phyloP scores from a whole-genome alignment of 1,140 invertebrate genomes.

The Caenorhabditis latens region DNA sequence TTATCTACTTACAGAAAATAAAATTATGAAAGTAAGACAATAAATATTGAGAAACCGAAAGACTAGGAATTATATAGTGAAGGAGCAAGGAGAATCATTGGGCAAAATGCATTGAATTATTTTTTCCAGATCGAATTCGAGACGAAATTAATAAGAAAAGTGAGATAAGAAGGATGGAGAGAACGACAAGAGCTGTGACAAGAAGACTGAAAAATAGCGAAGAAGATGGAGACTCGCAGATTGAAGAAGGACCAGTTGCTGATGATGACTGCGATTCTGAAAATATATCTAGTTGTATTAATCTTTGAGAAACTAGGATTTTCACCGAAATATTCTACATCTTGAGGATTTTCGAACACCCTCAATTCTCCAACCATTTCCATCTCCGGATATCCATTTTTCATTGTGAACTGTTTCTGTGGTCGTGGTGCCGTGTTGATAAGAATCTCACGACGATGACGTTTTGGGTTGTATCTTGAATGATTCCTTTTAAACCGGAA shows the following conservation, averaged over 20 bases:
- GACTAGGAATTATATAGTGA: neutral
- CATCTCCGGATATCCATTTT: slow-evolving; percentile 56
- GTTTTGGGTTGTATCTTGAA: slow-evolving; percentile 20
- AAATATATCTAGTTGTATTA: neutral
- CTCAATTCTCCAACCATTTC: slow-evolving; percentile 74
- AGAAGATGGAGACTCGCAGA: slow-evolving; percentile 32
- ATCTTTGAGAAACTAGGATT: neutral
- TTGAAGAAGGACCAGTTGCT: neutral
- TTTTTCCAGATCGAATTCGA: slow-evolving; percentile 32
- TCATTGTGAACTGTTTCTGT: slow-evolving; percentile 46
- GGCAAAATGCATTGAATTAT: slow-evolving; percentile 37
- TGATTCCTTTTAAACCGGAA: neutral
- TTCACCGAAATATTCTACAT: slow-evolving; percentile 70
- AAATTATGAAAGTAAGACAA: neutral
- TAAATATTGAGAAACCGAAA: neutral
- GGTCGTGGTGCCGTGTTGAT: neutral
- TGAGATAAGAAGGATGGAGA: slow-evolving; percentile 36
- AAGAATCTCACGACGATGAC: slow-evolving; percentile 40
- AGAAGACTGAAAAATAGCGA: slow-evolving; percentile 40
- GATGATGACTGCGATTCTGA: slow-evolving; percentile 43
- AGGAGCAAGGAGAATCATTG: neutral
- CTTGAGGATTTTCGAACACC: slow-evolving; percentile 74
- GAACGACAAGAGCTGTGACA: slow-evolving; percentile 34
- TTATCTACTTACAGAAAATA: too few species aligned
- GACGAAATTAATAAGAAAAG: slow-evolving; percentile 27